These are phyloP conservation scores for Eupristina koningsbergeri DNA, from an alignment of 1,140 invertebrate genomes.

Conservation along the genomic window DNA sequence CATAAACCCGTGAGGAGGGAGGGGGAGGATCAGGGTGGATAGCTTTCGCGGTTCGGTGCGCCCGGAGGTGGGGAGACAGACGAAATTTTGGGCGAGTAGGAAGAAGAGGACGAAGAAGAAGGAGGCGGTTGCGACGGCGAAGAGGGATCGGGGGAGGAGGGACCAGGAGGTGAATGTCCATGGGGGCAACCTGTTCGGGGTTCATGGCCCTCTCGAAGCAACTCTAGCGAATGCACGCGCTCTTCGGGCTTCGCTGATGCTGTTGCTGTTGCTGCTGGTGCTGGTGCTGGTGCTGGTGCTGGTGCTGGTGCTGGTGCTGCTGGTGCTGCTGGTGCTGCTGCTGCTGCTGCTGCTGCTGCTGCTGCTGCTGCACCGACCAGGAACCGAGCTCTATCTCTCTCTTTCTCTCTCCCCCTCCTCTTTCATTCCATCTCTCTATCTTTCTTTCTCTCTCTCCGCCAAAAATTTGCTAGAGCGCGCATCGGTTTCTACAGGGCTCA, in stretches of 20 bases:
- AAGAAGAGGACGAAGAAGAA: conserved; percentile 48
- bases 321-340: background rate
- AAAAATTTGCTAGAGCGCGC: conserved; percentile 31
- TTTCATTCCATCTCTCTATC: background rate
- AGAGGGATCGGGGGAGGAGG: conserved; percentile 63
- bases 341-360: conserved; percentile 3
- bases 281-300: background rate
- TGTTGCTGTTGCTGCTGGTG: conserved; percentile 55
- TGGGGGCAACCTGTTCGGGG: conserved; percentile 74
- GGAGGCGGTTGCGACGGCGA: conserved; percentile 47
- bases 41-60: conserved; percentile 57
- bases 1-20: background rate
- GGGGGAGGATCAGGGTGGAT: conserved; percentile 51
- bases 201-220: conserved; percentile 71
- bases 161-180: conserved; percentile 72
- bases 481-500: background rate
- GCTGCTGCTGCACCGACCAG: conserved; percentile 55
- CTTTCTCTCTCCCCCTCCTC: background rate
- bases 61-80: conserved; percentile 42
- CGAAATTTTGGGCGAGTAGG: conserved; percentile 55
- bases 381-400: conserved; percentile 32
- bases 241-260: conserved; percentile 66
- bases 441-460: background rate
- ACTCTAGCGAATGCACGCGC: conserved; percentile 69
- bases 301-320: background rate